Evolutionary conservation across 1,140 invertebrate species (phyloP).

Genomic region (Caenorhabditis briggsae): DNA sequence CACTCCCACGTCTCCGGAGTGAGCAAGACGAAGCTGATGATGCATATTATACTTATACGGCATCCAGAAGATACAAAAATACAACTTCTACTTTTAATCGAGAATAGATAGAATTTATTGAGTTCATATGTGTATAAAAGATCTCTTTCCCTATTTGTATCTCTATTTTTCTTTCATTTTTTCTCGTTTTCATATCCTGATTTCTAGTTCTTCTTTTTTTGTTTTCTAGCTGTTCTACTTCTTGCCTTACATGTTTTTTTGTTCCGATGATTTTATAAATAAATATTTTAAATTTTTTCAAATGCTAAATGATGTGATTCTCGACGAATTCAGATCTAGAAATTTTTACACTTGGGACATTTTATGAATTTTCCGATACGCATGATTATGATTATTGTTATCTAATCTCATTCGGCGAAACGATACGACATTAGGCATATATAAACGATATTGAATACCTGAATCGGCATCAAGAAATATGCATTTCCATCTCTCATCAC

Average conservation of each 20-base stretch:
- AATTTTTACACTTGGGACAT: not conserved
- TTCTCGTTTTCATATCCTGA: conserved; percentile 6
- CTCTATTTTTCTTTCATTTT: not conserved
- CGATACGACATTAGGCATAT: not conserved
- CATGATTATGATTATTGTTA: not conserved
- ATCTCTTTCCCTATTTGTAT: not conserved
- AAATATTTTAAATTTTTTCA: conserved; percentile 5
- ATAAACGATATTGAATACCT: not conserved
- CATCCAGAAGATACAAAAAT: conserved; percentile 54
- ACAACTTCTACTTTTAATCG: conserved; percentile 41
- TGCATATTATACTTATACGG: conserved; percentile 63
- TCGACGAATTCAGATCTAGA: too few relatives aligned
- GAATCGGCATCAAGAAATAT: not conserved
- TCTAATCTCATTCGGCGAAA: not conserved
- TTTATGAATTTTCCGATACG: not conserved
- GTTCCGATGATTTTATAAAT: conserved; percentile 40
- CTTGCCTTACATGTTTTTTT: conserved; percentile 41
- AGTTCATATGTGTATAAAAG: conserved; percentile 27
- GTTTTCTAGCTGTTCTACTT: conserved; percentile 2
- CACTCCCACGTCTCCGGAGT: conserved; percentile 55
- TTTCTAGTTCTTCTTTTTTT: conserved; percentile 13
- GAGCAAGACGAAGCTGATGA: conserved; percentile 62
- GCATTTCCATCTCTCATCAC: not conserved
- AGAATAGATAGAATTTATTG: conserved; percentile 24
- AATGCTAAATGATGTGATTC: not conserved